phyloP scores from a whole-genome alignment of 2,888 invertebrate genomes.

The Pristionchus japonicus region DNA sequence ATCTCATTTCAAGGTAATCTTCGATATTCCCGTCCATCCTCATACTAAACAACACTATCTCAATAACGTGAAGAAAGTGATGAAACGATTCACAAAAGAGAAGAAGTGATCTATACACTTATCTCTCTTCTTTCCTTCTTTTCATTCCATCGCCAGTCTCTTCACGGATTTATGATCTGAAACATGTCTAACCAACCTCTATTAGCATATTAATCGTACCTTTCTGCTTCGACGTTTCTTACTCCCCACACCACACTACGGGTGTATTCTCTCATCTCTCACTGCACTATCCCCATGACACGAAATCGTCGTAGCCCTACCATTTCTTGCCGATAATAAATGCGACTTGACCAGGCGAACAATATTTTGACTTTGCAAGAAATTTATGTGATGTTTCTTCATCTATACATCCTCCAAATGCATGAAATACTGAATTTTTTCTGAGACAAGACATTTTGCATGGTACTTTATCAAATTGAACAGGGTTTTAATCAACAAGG shows the following conservation, averaged over 20 bases:
- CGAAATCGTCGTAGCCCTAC: background rate
- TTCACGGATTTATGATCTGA: conserved; percentile 22
- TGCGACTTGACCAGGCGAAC: background rate
- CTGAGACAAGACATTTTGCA: too few species aligned
- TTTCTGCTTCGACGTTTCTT: background rate
- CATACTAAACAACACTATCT: conserved; percentile 64
- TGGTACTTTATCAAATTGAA: too few species aligned
- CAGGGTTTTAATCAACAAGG: background rate
- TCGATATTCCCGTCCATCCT: conserved; percentile 54
- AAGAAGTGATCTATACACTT: conserved; percentile 42
- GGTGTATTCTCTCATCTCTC: conserved; percentile 8
- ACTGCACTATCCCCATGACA: conserved; percentile 15
- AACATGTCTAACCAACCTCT: background rate
- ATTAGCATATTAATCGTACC: background rate
- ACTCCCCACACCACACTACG: background rate
- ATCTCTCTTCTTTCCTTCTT: background rate
- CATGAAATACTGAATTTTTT: too few species aligned
- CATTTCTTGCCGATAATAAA: background rate
- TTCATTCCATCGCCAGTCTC: background rate
- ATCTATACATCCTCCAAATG: too few species aligned
- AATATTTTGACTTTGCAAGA: background rate
- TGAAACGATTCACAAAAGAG: conserved; percentile 60
- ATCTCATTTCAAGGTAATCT: conserved; percentile 17
- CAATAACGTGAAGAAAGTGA: conserved; percentile 63
- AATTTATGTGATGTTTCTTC: background rate